Evolutionary conservation across 2,797 vertebrate genomes (phyloP), one percentile per base, ranked within the genome.

Genomic region (Manis crassicaudata): DNA sequence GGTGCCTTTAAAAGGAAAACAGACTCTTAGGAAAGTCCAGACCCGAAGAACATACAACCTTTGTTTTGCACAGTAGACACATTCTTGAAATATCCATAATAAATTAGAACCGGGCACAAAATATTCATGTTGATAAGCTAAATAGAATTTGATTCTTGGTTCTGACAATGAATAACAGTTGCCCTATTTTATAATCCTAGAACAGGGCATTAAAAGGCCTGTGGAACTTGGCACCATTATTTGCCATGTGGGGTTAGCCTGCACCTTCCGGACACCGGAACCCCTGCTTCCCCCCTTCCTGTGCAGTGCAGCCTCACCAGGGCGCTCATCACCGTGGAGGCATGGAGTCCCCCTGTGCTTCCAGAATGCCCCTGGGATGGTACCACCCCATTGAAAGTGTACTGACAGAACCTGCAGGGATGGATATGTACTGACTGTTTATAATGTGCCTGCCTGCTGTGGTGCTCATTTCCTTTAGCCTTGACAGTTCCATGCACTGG

Each of bases 401-500:
- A 3, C 52, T 3, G 21, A 27, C 9, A 46, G 21, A 25, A 37
- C 25, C 40, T 16, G 29, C 9, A 56, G 16, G 4, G 20, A 7
- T 2, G 1, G 52, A 29, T 14, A 3, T 52, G 14, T 1, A 0
- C 11, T 35, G 58, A 17, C 8, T 14, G 27, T 25, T 17, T 20
- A 9, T 63, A 37, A 9, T 0, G 25, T 32, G 1, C 56, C 37
- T 32, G 1, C 56, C 37, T 23, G 3, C 0, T 1, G 5, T 50
- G 37, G 0, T 12, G 29, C 9, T 50, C 50, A 11, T 1, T 52
- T 76, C 13, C 3, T 2, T n/a, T 27, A 1, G 0, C 67, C 32
- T 23, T 37, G 32, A n/a, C 70, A 58, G 7, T 56, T 23, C 6
- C 35, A 17, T 6, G 32, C 21, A 14, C 67, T n/a, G 37, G 79